phyloP scores from a whole-genome alignment of 2,113 vertebrate genomes.

The Podarcis cretensis region DNA sequence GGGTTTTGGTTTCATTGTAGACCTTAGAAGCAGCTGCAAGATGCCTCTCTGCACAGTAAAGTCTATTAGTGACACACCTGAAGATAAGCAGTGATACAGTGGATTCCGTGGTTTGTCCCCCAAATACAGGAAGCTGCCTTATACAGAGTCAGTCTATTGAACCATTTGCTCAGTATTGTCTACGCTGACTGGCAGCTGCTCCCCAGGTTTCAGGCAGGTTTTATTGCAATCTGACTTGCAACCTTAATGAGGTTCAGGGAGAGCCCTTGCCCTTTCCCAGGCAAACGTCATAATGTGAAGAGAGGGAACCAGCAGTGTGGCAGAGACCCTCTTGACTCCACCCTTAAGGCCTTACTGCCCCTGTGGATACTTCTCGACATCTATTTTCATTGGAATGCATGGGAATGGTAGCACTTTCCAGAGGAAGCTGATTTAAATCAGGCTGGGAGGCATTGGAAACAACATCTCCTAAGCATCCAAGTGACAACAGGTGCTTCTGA shows the following conservation, averaged over 20 bases:
- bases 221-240: not conserved
- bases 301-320: not conserved
- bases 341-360: too few relatives aligned
- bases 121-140: not conserved
- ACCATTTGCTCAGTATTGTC: too few relatives aligned
- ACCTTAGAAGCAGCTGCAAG: not conserved
- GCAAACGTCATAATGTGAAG: too few relatives aligned
- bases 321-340: not conserved
- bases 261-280: not conserved
- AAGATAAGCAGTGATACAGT: not conserved
- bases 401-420: not conserved
- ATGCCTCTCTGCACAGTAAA: not conserved
- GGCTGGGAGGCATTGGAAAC: not conserved
- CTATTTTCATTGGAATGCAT: not conserved
- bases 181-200: too few relatives aligned
- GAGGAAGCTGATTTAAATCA: not conserved
- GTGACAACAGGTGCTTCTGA: too few relatives aligned
- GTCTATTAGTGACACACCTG: not conserved
- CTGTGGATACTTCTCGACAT: not conserved
- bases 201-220: too few relatives aligned
- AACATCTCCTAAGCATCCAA: not conserved
- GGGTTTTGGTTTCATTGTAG: too few relatives aligned
- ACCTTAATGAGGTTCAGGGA: not conserved
- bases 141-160: too few relatives aligned
- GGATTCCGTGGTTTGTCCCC: not conserved